phyloP scores from a whole-genome alignment of 2,113 vertebrate genomes.

The Poecilia latipinna region DNA sequence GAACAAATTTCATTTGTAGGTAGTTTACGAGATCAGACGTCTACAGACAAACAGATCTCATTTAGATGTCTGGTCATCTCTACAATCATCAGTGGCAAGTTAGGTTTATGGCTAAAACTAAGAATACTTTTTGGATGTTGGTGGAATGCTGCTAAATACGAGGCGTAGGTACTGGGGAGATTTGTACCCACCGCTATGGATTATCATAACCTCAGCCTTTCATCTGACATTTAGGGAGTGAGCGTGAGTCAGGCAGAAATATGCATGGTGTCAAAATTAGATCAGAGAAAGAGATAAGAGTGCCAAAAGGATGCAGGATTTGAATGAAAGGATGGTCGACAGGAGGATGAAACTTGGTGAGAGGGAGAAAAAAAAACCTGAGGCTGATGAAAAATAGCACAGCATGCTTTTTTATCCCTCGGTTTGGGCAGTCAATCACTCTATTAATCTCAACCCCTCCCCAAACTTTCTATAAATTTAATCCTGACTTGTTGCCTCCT shows the following conservation, averaged over 20 bases:
- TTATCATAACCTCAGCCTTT: not conserved
- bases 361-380: conserved; percentile 34
- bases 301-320: conserved; percentile 49
- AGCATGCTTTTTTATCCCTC: conserved; percentile 31
- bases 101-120: not conserved
- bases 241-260: conserved; percentile 30
- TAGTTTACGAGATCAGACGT: not conserved
- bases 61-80: not conserved
- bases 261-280: conserved; percentile 30
- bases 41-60: not conserved
- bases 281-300: conserved; percentile 23
- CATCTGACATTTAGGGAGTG: not conserved
- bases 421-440: conserved; percentile 68
- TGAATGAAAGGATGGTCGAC: conserved; percentile 44
- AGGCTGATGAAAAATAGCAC: conserved; percentile 71
- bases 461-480: conserved; percentile 44
- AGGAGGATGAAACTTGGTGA: conserved; percentile 44
- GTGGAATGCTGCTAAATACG: not conserved
- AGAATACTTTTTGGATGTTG: not conserved
- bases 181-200: not conserved
- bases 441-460: conserved; percentile 68
- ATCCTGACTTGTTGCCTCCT: conserved; percentile 37
- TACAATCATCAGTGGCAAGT: not conserved
- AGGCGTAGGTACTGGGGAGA: not conserved
- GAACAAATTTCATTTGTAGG: not conserved